These are phyloP conservation scores for Silurus lanzhouensis DNA, from an alignment of 2,797 vertebrate genomes.

Conservation along the genomic window DNA sequence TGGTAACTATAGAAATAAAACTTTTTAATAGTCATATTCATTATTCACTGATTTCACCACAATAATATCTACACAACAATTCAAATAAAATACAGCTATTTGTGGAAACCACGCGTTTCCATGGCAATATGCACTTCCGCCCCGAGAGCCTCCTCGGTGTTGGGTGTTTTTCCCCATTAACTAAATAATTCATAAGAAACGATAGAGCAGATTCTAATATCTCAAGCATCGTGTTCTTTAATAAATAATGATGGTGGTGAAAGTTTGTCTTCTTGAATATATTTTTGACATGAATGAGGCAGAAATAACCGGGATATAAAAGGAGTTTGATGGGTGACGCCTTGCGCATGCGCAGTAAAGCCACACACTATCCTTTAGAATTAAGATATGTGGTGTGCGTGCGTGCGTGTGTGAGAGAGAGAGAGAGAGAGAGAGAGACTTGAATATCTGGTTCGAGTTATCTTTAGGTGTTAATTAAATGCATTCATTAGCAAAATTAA, in stretches of 20 bases:
- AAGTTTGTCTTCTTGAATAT: slow-evolving; percentile 7
- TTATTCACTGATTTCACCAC: too few species aligned
- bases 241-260: slow-evolving; percentile 34
- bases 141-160: background rate
- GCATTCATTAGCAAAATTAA: too few species aligned
- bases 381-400: background rate
- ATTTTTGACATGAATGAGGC: background rate
- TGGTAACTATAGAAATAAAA: background rate
- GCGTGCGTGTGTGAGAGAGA: background rate
- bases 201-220: background rate
- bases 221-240: background rate
- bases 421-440: too few species aligned
- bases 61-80: background rate
- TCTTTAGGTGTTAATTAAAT: too few species aligned
- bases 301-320: background rate
- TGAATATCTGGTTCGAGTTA: too few species aligned
- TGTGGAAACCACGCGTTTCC: background rate
- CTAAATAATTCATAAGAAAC: slow-evolving; percentile 44
- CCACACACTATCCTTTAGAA: background rate
- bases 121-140: background rate
- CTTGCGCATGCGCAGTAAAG: background rate
- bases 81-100: background rate
- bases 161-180: background rate
- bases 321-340: background rate
- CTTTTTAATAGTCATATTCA: background rate